Evolutionary conservation across 2,113 vertebrate species (phyloP).

Genomic region (human): DNA sequence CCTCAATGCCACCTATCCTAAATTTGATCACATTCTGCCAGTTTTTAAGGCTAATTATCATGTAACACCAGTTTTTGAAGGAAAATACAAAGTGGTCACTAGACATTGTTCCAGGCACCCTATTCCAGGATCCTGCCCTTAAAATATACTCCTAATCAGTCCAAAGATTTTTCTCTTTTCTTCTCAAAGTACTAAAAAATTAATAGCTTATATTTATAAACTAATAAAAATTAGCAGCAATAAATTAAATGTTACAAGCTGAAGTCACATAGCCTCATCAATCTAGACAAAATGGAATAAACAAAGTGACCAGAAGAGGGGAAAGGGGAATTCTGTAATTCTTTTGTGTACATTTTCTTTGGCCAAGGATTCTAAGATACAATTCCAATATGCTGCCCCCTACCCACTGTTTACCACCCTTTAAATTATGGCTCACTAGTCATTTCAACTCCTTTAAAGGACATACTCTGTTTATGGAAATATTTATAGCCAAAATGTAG

Average conservation of each 20-base stretch:
- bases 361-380: constrained; percentile 10
- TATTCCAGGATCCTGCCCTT: not conserved
- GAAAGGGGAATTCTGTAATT: constrained; percentile 56
- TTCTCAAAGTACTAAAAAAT: constrained; percentile 31
- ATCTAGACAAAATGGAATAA: constrained; percentile 56
- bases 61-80: not conserved
- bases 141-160: constrained; percentile 17
- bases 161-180: not conserved
- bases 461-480: constrained; percentile 62
- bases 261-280: constrained; percentile 25
- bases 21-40: constrained; percentile 25
- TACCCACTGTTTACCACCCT: constrained; percentile 50
- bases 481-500: constrained; percentile 51
- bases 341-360: constrained; percentile 56
- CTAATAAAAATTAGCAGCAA: constrained; percentile 41
- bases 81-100: not conserved
- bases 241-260: constrained; percentile 55
- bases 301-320: constrained; percentile 32
- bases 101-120: not conserved
- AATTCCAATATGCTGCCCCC: not conserved
- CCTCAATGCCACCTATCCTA: not conserved
- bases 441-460: constrained; percentile 61
- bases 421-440: constrained; percentile 52
- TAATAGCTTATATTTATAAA: constrained; percentile 49
- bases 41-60: constrained; percentile 21